Conservation (phyloP, 2,113 vertebrate species). For the Cochlearius cochlearius region DNA sequence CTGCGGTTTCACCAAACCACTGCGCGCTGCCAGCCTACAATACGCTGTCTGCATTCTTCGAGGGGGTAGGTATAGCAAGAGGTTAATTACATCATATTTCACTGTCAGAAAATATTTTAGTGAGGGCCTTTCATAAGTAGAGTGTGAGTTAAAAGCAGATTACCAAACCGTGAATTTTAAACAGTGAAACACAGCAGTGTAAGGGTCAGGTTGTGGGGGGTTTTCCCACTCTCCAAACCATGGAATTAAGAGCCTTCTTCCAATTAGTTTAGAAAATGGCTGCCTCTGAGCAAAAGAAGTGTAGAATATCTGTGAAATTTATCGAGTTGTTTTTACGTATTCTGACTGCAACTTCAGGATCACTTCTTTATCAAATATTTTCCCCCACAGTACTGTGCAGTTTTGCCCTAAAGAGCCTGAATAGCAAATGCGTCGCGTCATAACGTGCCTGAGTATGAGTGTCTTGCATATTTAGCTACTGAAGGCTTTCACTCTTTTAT, state of each 20-base stretch:
- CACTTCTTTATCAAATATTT: background rate
- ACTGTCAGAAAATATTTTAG: slow-evolving; percentile 17
- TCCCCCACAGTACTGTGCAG: background rate
- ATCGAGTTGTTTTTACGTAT: background rate
- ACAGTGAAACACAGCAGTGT: background rate
- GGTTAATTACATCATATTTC: slow-evolving; percentile 10
- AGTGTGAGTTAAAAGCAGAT: background rate
- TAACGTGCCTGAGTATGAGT: background rate
- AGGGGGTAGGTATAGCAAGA: background rate
- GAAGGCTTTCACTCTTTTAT: background rate
- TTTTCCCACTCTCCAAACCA: background rate
- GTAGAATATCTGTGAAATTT: background rate
- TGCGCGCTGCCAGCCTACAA: background rate
- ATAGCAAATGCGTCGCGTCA: background rate
- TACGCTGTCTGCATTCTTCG: background rate
- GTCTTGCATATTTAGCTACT: background rate
- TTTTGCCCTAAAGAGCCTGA: background rate
- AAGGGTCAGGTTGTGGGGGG: background rate
- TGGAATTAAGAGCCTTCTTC: background rate
- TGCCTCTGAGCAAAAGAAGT: background rate
- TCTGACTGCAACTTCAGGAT: background rate
- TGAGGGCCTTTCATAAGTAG: background rate
- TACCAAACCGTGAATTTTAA: background rate
- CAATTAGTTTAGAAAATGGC: background rate
- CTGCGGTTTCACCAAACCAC: background rate